phyloP scores from a whole-genome alignment of 2,113 vertebrate genomes.

The Microcebus jonahi region DNA sequence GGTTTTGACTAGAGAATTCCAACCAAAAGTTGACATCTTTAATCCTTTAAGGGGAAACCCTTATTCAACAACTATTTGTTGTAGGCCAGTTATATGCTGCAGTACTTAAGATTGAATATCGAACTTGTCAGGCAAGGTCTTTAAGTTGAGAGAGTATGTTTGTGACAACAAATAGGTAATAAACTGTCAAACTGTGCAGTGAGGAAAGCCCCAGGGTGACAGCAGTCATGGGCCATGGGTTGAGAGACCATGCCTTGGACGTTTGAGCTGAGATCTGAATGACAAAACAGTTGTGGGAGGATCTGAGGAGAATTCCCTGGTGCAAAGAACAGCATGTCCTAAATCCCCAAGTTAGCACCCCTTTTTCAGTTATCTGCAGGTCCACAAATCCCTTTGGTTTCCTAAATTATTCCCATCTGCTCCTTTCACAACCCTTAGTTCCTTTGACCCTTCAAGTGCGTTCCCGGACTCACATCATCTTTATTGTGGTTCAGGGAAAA shows the following conservation, averaged over 20 bases:
- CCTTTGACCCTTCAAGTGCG: background rate
- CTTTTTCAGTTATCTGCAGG: background rate
- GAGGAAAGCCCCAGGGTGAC: background rate
- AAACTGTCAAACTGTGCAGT: background rate
- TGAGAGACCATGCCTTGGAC: background rate
- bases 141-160: background rate
- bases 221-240: background rate
- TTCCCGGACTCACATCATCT: background rate
- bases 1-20: background rate
- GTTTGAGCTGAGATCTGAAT: background rate
- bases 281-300: background rate
- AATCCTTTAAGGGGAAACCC: background rate
- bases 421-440: background rate
- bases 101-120: background rate
- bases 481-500: background rate
- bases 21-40: background rate
- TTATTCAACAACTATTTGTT: background rate
- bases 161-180: background rate
- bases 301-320: background rate
- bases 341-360: background rate
- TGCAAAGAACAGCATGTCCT: background rate
- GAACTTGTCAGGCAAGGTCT: background rate
- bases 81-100: background rate
- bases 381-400: background rate
- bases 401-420: background rate